Evolutionary conservation across 2,797 vertebrate species (phyloP).

Genomic region (Gallinago stenura): DNA sequence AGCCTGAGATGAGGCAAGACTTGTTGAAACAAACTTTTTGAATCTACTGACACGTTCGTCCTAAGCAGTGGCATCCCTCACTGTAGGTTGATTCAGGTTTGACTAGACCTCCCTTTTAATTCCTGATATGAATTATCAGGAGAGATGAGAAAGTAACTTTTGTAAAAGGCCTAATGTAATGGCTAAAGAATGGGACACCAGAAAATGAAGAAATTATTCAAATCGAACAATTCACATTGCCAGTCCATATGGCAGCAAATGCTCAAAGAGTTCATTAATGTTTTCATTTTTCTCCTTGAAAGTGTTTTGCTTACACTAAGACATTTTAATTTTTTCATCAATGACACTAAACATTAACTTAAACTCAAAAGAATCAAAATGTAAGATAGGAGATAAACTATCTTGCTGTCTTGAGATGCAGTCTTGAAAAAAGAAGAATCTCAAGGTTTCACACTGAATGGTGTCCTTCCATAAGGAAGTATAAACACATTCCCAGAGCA

Average conservation of each 20-base stretch:
- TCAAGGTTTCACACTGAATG: neutral
- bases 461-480: neutral
- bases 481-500: neutral
- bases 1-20: neutral
- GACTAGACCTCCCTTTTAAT: neutral
- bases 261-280: neutral
- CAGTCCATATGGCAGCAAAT: neutral
- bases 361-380: neutral
- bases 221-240: neutral
- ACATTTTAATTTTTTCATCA: neutral
- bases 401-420: neutral
- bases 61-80: neutral
- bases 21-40: neutral
- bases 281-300: neutral
- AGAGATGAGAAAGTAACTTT: neutral
- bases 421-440: neutral
- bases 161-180: neutral
- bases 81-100: neutral
- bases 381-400: neutral
- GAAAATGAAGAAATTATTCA: neutral
- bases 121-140: neutral
- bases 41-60: neutral
- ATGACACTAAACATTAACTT: neutral
- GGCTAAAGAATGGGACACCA: neutral
- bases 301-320: neutral